These are phyloP conservation scores for Empidonax traillii DNA, from an alignment of 2,113 vertebrate genomes.

Conservation along the genomic window DNA sequence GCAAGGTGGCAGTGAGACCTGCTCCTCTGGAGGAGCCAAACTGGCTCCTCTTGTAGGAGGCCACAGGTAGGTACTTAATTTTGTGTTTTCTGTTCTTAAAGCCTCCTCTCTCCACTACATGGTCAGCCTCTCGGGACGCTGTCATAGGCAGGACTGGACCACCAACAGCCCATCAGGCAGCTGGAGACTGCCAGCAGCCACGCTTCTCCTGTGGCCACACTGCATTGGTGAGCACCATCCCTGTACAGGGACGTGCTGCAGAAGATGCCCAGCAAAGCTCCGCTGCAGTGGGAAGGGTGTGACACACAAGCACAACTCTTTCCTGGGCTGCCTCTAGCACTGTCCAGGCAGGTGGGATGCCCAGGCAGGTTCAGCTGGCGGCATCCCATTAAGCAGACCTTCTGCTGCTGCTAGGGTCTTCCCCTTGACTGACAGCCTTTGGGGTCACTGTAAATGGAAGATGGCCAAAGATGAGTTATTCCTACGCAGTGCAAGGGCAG, in stretches of 20 bases:
- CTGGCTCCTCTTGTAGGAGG: background rate
- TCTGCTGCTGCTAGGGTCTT: background rate
- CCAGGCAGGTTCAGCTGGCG: rapidly evolving
- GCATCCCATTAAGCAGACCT: background rate
- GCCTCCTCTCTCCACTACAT: rapidly evolving
- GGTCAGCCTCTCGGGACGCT: background rate
- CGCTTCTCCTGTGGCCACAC: rapidly evolving
- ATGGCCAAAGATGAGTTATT: background rate
- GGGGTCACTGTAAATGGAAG: background rate
- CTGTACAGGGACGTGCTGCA: rapidly evolving
- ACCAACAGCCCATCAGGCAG: background rate
- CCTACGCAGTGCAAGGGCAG: background rate
- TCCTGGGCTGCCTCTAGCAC: background rate
- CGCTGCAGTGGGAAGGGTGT: background rate
- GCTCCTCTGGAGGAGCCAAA: rapidly evolving
- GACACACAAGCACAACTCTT: rapidly evolving
- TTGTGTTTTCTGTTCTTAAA: background rate
- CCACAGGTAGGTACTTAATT: background rate
- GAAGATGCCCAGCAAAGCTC: background rate
- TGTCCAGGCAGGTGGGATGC: rapidly evolving
- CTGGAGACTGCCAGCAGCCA: rapidly evolving
- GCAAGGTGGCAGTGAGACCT: background rate
- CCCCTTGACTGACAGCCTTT: background rate
- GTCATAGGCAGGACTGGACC: background rate
- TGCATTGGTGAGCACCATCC: rapidly evolving